Base-by-base conservation (phyloP, 2,113 vertebrate genomes). In the Pterocles burchelli region DNA sequence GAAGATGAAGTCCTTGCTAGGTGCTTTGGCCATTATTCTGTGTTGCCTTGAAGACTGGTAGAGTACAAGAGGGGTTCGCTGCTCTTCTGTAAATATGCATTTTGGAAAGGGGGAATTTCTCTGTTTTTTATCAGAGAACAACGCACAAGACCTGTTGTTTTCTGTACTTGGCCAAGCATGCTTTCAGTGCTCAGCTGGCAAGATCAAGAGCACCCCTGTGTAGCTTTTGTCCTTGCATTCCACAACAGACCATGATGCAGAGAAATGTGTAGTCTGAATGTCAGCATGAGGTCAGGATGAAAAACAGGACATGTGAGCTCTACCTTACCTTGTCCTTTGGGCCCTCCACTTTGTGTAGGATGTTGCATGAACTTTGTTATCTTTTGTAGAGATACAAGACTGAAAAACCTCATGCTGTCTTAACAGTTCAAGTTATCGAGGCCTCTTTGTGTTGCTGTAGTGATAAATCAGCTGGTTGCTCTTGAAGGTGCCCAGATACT, bases 401-500 rank as follows among this genome's bases (percentile, higher is more conserved):
- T 65, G 72, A 4, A 61, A 80, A 89, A 41, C 46, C 12, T 67
- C 26, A 36, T 58, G 10, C 25, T 71, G 11, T 51, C 29, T 71
- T 31, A 59, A 65, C 41, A 46, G 66, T 68, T 87, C 2, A 74
- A 84, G 38, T 72, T 89, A 76, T 36, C 1, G n/a, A 82, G 62
- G 62, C 59, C n/a, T 65, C 41, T 75, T 86, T 73, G 25, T 66
- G 85, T 95, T 97, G 66, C 91, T 66, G 66, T 89, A 48, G 82
- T 78, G 67, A 81, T 76, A 43, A 34, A 85, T 90, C 73, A 93
- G 61, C 82, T 70, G 82, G 45, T 66, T 86, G 68, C 72, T 95
- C 66, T 73, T 29, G 7, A 76, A 90, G 52, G 55, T 91, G 67
- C 48, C 29, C 31, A 61, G 73, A 38, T 94, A 63, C 75, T 90